A percentile compares a stretch with the other conserved stretches of the same genome.
Evolutionary conservation across 2,113 vertebrate species (phyloP).

Genomic region (Coturnix japonica): DNA sequence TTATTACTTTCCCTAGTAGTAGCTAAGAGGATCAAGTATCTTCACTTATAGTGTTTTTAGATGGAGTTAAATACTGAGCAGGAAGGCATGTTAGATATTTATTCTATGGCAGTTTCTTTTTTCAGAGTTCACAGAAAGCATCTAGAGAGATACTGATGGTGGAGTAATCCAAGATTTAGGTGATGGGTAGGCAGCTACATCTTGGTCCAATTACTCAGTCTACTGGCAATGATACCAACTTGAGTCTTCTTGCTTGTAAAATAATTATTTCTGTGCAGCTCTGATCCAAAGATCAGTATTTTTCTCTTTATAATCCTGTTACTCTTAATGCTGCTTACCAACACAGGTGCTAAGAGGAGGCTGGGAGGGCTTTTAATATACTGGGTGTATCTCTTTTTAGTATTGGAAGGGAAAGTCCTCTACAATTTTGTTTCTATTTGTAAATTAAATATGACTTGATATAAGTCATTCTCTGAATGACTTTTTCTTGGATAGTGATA

Average conservation of each 20-base stretch:
- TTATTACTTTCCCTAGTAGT: neutral
- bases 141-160: neutral
- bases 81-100: neutral
- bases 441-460: neutral
- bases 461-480: neutral
- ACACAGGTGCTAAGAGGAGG: neutral
- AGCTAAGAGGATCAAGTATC: neutral
- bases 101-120: neutral
- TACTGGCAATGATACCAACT: neutral
- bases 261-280: neutral
- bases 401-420: neutral
- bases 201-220: rapidly evolving
- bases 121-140: neutral
- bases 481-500: too few species aligned
- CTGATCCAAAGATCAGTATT: neutral
- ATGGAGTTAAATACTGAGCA: neutral
- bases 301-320: neutral
- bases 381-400: neutral
- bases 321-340: neutral
- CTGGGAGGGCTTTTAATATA: neutral
- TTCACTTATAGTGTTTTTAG: neutral
- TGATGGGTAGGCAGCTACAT: neutral
- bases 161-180: neutral
- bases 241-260: neutral
- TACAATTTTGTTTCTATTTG: neutral